Conservation (phyloP, 2,888 invertebrate species). For the Epistrophella euchroma region DNA sequence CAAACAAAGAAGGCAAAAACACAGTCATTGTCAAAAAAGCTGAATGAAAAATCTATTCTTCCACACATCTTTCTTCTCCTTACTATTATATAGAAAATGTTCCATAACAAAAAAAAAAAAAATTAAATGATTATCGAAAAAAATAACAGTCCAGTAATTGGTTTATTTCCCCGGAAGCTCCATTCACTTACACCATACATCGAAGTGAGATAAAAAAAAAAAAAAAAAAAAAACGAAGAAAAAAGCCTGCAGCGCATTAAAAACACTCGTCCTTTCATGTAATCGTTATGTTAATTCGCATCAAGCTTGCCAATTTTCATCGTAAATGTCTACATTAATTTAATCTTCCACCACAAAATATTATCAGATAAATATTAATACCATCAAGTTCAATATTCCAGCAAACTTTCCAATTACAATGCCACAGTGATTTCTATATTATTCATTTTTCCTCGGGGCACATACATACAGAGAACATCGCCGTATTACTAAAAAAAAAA, state of each 20-base stretch:
- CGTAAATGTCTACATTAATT: slow-evolving; percentile 12
- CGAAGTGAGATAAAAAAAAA: background rate
- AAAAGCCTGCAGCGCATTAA: background rate
- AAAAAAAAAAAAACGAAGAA: background rate
- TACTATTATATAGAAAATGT: too few relatives aligned
- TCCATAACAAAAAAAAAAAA: too few relatives aligned
- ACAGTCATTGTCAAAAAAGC: too few relatives aligned
- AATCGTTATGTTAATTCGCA: background rate
- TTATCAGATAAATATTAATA: slow-evolving; percentile 14
- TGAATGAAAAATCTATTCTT: too few relatives aligned
- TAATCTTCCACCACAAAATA: background rate
- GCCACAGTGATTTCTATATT: slow-evolving; percentile 32
- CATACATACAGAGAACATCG: background rate
- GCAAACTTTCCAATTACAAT: slow-evolving; percentile 22
- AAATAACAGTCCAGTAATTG: background rate
- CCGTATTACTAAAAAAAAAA: background rate
- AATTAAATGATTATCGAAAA: too few relatives aligned
- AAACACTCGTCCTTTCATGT: background rate
- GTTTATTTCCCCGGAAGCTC: background rate
- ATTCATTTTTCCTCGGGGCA: slow-evolving; percentile 11
- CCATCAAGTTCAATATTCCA: slow-evolving; percentile 15
- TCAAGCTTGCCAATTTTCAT: slow-evolving; percentile 6
- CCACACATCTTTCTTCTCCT: too few relatives aligned
- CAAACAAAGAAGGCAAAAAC: too few relatives aligned
- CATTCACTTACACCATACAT: background rate